Conservation (phyloP, 2,888 invertebrate species). For the Troides oblongomaculatus region DNA sequence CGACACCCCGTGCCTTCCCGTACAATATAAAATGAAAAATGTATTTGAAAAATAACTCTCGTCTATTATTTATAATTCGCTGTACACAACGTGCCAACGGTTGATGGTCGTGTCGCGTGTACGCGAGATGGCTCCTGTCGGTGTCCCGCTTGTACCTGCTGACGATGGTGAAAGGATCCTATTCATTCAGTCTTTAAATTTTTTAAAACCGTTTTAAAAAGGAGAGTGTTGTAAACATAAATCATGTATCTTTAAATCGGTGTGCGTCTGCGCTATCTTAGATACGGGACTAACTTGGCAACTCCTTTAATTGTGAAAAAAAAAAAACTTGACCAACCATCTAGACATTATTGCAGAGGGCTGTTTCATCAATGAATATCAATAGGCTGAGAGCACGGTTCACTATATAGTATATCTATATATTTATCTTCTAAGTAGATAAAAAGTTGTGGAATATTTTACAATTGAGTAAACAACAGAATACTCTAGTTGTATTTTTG, state of each 20-base stretch:
- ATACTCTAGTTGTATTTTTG: not conserved
- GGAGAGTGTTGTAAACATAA: not conserved
- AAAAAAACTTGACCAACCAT: too few species aligned
- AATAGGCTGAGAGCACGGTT: too few species aligned
- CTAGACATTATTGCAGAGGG: too few species aligned
- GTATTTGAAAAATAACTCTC: constrained; percentile 77
- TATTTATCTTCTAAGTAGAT: too few species aligned
- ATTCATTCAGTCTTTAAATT: not conserved
- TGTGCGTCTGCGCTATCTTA: not conserved
- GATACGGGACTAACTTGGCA: not conserved
- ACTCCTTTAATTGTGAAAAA: too few species aligned
- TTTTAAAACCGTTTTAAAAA: not conserved
- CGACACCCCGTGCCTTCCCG: constrained; percentile 59
- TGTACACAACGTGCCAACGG: constrained; percentile 42
- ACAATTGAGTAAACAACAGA: not conserved
- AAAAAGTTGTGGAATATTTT: too few species aligned
- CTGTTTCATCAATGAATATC: too few species aligned
- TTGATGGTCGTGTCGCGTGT: constrained; percentile 28
- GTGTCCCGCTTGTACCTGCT: not conserved
- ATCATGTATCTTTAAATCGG: not conserved
- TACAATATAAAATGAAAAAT: constrained; percentile 79
- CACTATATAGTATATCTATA: too few species aligned
- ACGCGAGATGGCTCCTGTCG: constrained; percentile 18
- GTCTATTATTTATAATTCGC: constrained; percentile 78
- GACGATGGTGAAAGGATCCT: not conserved